These are phyloP conservation scores for Cheilosia soror DNA, from an alignment of 2,888 invertebrate species.

Conservation along the genomic window DNA sequence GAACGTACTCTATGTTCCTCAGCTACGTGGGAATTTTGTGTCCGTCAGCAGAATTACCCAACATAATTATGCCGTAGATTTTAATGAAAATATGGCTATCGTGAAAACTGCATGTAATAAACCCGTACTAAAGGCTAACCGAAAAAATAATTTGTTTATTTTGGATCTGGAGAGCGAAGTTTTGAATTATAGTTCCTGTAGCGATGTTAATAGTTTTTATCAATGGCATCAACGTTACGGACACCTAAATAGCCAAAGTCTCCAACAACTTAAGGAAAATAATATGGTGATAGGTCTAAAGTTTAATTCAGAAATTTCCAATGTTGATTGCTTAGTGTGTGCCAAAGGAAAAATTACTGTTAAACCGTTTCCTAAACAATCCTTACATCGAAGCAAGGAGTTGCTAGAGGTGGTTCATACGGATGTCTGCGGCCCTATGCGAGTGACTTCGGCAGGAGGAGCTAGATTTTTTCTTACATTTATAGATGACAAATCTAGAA, in stretches of 20 bases:
- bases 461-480: constrained; percentile 37
- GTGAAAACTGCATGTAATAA: constrained; percentile 1
- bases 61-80: not conserved
- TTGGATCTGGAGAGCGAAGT: not conserved
- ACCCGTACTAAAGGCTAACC: constrained; percentile 6
- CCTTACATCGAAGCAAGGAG: constrained; percentile 1
- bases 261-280: constrained; percentile 6
- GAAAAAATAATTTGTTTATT: constrained; percentile 4
- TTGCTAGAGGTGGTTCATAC: constrained; percentile 42
- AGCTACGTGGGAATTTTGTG: constrained; percentile 24
- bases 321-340: constrained; percentile 23
- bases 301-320: not conserved
- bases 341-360: constrained; percentile 35
- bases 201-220: not conserved
- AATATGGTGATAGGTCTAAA: constrained; percentile 14
- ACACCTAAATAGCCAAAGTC: constrained; percentile 21
- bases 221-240: constrained; percentile 20
- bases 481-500: constrained; percentile 44
- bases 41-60: constrained; percentile 35
- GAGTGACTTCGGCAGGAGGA: constrained; percentile 16
- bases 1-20: constrained; percentile 4
- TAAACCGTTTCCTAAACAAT: constrained; percentile 43
- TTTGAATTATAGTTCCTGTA: not conserved
- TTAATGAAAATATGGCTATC: constrained; percentile 7
- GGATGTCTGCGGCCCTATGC: constrained; percentile 52